Conservation (phyloP, 2,113 vertebrate species). For the Empidonax traillii region DNA sequence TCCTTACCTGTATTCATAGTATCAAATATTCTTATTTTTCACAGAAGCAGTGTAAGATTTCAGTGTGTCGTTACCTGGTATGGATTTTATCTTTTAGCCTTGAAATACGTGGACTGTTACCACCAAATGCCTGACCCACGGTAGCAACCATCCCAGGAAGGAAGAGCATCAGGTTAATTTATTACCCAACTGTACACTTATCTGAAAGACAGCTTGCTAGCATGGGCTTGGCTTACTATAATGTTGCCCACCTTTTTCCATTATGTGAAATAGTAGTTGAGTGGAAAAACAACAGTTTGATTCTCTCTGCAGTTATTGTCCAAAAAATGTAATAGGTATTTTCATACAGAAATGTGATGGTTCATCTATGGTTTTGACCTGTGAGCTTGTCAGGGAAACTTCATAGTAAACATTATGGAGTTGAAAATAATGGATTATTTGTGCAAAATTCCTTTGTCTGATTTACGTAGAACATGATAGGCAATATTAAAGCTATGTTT, state of each 20-base stretch:
- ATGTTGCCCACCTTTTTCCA: neutral
- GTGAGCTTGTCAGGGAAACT: neutral
- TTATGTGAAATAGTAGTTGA: neutral
- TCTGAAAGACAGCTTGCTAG: neutral
- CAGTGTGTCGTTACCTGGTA: neutral
- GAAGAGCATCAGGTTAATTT: neutral
- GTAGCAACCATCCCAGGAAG: neutral
- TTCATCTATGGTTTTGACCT: neutral
- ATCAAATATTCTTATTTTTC: neutral
- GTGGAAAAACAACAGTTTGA: neutral
- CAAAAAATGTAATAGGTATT: neutral
- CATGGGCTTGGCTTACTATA: accelerated
- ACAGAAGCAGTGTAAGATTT: neutral
- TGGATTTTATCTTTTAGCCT: neutral
- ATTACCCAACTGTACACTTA: neutral
- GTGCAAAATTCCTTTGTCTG: neutral
- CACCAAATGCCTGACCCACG: neutral
- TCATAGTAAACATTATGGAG: neutral
- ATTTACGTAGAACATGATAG: neutral
- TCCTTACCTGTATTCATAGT: neutral
- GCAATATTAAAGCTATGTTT: neutral
- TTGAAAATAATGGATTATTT: neutral
- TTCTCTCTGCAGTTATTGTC: neutral
- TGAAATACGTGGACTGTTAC: neutral
- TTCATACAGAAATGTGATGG: neutral